These are phyloP conservation scores for Microctenopoma steveboyesi DNA, from an alignment of 2,797 vertebrate genomes.

Conservation along the genomic window DNA sequence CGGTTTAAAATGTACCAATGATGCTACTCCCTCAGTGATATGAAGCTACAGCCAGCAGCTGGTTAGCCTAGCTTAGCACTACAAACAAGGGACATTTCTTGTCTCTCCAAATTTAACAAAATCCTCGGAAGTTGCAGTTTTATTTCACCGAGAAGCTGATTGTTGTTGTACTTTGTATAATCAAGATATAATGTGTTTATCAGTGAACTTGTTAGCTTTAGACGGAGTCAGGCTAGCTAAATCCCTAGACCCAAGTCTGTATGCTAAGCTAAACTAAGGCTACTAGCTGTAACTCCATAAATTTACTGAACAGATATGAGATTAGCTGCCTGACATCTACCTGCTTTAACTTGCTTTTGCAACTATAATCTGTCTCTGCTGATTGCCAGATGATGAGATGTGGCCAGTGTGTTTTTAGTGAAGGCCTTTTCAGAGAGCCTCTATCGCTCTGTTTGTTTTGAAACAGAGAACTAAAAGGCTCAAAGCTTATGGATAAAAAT, in stretches of 20 bases:
- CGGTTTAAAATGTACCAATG: too few species aligned
- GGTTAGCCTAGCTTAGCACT: not conserved
- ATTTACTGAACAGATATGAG: not conserved
- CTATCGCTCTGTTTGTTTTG: conserved; percentile 14
- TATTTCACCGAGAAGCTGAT: too few species aligned
- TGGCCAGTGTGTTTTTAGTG: conserved; percentile 28
- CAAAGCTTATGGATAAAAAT: conserved; percentile 7
- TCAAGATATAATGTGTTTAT: not conserved
- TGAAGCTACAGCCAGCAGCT: not conserved
- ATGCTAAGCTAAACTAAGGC: not conserved
- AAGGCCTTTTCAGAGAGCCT: conserved; percentile 17
- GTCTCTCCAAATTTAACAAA: not conserved
- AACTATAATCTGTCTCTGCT: not conserved
- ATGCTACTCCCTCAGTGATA: too few species aligned
- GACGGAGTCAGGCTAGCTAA: not conserved
- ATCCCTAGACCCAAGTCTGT: too few species aligned
- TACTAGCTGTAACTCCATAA: not conserved
- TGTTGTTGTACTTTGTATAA: not conserved
- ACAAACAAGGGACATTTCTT: not conserved
- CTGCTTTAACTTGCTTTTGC: conserved; percentile 7
- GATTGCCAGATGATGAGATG: conserved; percentile 5
- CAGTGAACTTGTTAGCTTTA: not conserved
- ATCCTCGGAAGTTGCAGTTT: not conserved
- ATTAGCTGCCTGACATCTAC: not conserved
- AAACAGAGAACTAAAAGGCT: conserved; percentile 17